Base-by-base conservation (phyloP, 2,797 vertebrate species). In the Phrynocephalus vlangalii region DNA sequence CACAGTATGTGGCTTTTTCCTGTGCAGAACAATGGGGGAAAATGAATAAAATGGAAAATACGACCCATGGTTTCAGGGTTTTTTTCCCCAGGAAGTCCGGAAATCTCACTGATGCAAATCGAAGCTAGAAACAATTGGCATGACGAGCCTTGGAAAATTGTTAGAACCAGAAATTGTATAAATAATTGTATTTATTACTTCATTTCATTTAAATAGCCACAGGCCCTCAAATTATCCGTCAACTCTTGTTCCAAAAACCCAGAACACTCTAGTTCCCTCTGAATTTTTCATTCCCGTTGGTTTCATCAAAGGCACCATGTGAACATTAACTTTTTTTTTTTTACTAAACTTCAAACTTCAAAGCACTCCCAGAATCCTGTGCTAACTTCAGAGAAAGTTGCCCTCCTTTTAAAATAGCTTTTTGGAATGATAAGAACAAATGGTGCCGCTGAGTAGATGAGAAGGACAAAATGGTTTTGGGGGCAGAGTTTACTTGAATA, bases 401-500 rank as follows among this genome's bases (percentile, higher is more conserved):
- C 88, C 88, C 84, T 90, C 60, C 87, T 90, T 11, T 82, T 84
- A 30, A 72, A 87, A 26, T 63, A 75, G 28, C 26, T 80, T 84
- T 60, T 87, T 50, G 81, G 71, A 87, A 81, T 85, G n/a, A 81
- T 80, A 81, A 72, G 66, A 86, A 48, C 0, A 83, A 91, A 73
- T 84, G 90, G 88, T 79, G 86, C 66, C 79, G 11, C 1, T 90
- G 83, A 91, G 78, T 84, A 92, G 66, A 11, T 85, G 52, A 66
- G 20, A 92, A 79, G 20, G 92, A 85, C 78, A 89, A 84, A 84
- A 70, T 75, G 56, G 79, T 89, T 89, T 83, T 77, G 79, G 90
- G 66, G 75, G 81, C 66, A 56, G 52, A 56, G 52, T 56, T 93
- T 94, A 24, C 91, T 90, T 38, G 87, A 92, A 88, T 66, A 60